Conservation (phyloP, 2,797 vertebrate species). For the Anas georgica region DNA sequence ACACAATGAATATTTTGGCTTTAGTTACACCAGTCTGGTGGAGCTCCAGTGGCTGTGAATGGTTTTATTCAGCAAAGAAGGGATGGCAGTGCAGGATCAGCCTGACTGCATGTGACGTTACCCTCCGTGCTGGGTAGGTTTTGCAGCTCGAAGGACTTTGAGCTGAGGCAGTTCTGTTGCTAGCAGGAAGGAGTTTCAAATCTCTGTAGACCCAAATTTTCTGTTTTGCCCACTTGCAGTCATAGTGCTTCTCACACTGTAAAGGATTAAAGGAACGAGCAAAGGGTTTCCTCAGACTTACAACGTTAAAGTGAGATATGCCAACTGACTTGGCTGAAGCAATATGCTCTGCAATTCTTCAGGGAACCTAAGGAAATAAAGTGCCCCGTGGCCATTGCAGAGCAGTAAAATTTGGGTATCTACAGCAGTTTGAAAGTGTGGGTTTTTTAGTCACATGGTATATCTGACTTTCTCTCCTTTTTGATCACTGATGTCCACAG, state of each 20-base stretch:
- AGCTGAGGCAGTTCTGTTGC: background rate
- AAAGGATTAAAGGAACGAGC: background rate
- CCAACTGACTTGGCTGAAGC: background rate
- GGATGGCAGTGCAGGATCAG: background rate
- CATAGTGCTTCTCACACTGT: accelerated
- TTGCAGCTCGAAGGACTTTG: background rate
- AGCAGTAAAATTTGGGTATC: background rate
- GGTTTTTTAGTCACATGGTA: background rate
- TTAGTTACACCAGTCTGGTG: background rate
- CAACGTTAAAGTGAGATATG: accelerated
- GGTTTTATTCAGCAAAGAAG: background rate
- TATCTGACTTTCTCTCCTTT: background rate
- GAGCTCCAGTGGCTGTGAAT: background rate
- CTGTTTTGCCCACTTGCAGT: background rate
- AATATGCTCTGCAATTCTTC: background rate
- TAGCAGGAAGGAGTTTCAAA: background rate
- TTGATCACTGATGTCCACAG: background rate
- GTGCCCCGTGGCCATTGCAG: background rate
- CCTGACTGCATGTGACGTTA: background rate
- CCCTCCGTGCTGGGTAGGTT: background rate
- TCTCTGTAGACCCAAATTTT: background rate
- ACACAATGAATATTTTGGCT: background rate
- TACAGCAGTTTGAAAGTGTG: background rate
- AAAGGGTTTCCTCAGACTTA: background rate
- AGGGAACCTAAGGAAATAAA: background rate